phyloP scores from a whole-genome alignment of 2,113 vertebrate species.

The Aepyceros melampus region DNA sequence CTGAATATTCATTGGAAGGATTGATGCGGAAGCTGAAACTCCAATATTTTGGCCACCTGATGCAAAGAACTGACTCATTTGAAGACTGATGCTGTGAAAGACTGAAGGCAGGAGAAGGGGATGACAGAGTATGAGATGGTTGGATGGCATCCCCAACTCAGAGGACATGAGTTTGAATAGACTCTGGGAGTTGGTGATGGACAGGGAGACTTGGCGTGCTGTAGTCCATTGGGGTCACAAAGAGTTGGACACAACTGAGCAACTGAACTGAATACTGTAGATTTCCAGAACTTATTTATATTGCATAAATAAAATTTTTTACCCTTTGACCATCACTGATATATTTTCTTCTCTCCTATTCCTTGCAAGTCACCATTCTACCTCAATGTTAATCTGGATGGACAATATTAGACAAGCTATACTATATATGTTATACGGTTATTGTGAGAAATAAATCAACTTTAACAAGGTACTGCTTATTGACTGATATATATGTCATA shows the following conservation, averaged over 20 bases:
- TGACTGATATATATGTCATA: neutral
- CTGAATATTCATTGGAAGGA: neutral
- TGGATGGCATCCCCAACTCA: neutral
- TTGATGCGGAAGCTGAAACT: neutral
- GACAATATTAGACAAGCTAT: neutral
- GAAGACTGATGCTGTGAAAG: neutral
- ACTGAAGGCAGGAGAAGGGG: neutral
- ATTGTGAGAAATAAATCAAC: neutral
- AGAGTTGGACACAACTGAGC: fast-evolving
- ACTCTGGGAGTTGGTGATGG: neutral
- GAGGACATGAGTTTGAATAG: neutral
- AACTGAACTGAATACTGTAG: neutral
- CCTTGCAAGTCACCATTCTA: neutral
- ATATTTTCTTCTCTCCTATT: neutral
- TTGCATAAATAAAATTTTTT: neutral
- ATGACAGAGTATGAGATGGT: neutral
- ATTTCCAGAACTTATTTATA: neutral
- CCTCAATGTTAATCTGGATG: neutral
- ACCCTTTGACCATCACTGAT: neutral
- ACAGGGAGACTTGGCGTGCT: neutral
- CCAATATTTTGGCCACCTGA: neutral
- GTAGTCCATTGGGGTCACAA: neutral
- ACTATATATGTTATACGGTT: neutral
- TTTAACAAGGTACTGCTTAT: neutral
- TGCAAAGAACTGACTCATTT: neutral